Evolutionary conservation across 1,140 invertebrate species (phyloP), one percentile per base, ranked within the genome.

Genomic region (Drosophila bipectinata): DNA sequence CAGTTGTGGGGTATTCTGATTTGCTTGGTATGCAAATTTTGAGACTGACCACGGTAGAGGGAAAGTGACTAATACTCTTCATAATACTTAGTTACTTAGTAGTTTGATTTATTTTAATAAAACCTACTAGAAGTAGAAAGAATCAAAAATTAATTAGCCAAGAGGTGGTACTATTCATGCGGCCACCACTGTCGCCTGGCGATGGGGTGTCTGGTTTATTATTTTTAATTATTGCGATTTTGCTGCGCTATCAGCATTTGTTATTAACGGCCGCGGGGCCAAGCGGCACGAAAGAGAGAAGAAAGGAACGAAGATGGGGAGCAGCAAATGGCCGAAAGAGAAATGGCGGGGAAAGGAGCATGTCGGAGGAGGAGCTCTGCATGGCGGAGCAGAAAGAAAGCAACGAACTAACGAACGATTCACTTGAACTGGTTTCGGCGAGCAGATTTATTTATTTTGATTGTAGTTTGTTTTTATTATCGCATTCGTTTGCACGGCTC

Each of bases 191-290:
- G 34, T 44, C 7, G 5, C 14, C 41, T 18, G 39, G 37, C 47
- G 37, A 39, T 47, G 48, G 55, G 45, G 52, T 55, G 37, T 63
- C 45, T 67, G 47, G 74, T 77, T 85, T 80, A 77, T 85, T 85
- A 74, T 75, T 78, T 82, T 87, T 75, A 78, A 82, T 88, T 67
- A 82, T 78, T 82, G 79, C 83, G 56, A 75, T 78, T 82, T 80
- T 78, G 69, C 58, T 82, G 77, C 84, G 63, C 77, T 87, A 87
- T 87, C 82, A 83, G 79, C 74, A 75, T 77, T 77, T 77, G 51
- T 76, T 68, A 53, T 87, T 72, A 76, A 72, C 61, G 47, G 60
- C 55, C 56, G 62, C 58, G 48, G 39, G 53, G 52, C 60, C 45
- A 53, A 53, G 24, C 45, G 44, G 51, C 45, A 18, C 61, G 28